phyloP scores from a whole-genome alignment of 2,888 invertebrate genomes.

The Chloroclysta siterata region DNA sequence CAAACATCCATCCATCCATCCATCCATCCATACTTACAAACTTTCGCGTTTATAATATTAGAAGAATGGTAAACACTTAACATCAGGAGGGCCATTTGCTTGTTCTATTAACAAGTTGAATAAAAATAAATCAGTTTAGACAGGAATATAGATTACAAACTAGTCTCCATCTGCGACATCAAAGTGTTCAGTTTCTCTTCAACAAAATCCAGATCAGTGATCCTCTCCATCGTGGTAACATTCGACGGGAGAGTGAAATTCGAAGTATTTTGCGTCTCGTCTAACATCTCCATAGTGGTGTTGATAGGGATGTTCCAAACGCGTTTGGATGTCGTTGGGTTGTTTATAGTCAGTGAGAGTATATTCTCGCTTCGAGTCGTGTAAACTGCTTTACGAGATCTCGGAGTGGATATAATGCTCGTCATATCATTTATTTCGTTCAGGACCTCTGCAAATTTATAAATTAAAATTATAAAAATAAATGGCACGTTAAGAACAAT shows the following conservation, averaged over 20 bases:
- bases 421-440: slow-evolving; percentile 74
- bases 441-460: slow-evolving; percentile 65
- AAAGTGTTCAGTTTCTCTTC: slow-evolving; percentile 72
- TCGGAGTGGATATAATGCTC: slow-evolving; percentile 49
- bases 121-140: no score
- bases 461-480: no score
- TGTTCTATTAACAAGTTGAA: no score
- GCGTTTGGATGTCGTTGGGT: slow-evolving; percentile 53
- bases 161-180: slow-evolving; percentile 69
- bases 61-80: no score
- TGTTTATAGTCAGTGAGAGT: slow-evolving; percentile 54
- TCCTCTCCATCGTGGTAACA: slow-evolving; percentile 72
- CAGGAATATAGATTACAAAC: slow-evolving; percentile 49
- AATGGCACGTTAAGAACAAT: no score
- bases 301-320: slow-evolving; percentile 64
- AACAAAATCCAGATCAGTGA: slow-evolving; percentile 74
- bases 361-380: slow-evolving; percentile 21
- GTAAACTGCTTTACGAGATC: slow-evolving; percentile 10
- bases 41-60: no score
- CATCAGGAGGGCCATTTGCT: no score
- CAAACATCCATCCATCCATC: no score
- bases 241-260: slow-evolving; percentile 64
- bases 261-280: slow-evolving; percentile 43
- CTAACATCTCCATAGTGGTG: slow-evolving; percentile 48
- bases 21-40: no score